A percentile compares a stretch with the other conserved stretches of the same genome.
Evolutionary conservation across 2,888 invertebrate genomes (phyloP).

Genomic region (Orthosia gracilis): DNA sequence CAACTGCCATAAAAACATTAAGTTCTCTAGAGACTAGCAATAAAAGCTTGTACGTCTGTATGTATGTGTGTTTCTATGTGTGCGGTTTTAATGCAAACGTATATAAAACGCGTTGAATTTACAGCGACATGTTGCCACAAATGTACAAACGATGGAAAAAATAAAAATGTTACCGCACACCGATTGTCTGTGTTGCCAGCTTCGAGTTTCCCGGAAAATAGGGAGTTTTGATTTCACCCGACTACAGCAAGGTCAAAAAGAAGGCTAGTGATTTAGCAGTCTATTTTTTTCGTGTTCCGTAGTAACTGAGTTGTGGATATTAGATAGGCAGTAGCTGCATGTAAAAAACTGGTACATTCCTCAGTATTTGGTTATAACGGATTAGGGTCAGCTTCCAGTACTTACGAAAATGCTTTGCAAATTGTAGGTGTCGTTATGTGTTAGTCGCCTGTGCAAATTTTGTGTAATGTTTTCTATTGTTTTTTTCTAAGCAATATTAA

Average conservation of each 20-base stretch:
- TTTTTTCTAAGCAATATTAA: no score
- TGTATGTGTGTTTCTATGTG: slow-evolving; percentile 4
- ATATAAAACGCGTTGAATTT: slow-evolving; percentile 70
- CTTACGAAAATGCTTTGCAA: no score
- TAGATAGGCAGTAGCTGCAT: no score
- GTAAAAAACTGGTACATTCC: no score
- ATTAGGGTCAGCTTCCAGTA: no score
- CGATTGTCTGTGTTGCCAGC: slow-evolving; percentile 49
- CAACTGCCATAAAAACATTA: slow-evolving; percentile 24
- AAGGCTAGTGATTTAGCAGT: no score
- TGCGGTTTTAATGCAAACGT: slow-evolving; percentile 65
- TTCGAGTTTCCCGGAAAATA: slow-evolving; percentile 15
- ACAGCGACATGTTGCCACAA: slow-evolving; percentile 70
- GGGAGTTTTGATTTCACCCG: slow-evolving; percentile 1
- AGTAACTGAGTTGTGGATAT: not conserved
- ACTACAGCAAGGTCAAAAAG: no score
- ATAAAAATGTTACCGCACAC: slow-evolving; percentile 70
- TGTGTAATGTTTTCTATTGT: no score
- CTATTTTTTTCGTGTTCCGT: not conserved
- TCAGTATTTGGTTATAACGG: no score
- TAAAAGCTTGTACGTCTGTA: slow-evolving; percentile 26
- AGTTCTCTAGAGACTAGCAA: slow-evolving; percentile 24
- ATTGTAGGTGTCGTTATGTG: not conserved
- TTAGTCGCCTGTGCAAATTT: no score
- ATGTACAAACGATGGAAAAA: slow-evolving; percentile 69